Evolutionary conservation across 2,888 invertebrate genomes (phyloP).

Genomic region (Acanthosepion esculentum): DNA sequence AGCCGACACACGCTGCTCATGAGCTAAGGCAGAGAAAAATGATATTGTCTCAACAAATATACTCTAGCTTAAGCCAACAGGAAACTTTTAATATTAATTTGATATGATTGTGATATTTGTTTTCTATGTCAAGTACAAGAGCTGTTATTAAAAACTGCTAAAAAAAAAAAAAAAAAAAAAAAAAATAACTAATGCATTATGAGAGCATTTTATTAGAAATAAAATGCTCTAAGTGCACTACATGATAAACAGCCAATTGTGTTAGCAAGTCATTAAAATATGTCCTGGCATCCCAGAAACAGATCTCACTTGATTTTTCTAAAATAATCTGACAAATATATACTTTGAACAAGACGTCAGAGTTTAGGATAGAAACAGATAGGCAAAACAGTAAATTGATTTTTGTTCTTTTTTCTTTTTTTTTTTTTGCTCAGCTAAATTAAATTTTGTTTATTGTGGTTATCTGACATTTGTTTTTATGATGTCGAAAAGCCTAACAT

Average conservation of each 20-base stretch:
- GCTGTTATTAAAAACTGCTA: background rate
- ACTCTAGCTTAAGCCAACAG: background rate
- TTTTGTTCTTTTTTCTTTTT: background rate
- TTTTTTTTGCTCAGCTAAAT: background rate
- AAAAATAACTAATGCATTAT: background rate
- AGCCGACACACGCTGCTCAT: no score
- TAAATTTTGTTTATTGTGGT: background rate
- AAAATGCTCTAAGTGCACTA: no score
- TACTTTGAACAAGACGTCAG: no score
- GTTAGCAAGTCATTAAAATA: background rate
- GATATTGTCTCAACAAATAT: no score
- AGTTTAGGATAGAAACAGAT: background rate
- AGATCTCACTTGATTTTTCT: no score
- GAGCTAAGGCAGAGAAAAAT: no score
- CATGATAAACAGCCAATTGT: constrained; percentile 15
- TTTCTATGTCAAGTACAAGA: background rate
- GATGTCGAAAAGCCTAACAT: constrained; percentile 33
- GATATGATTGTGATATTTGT: background rate
- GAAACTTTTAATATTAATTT: background rate
- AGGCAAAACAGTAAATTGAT: no score
- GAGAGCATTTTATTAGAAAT: no score
- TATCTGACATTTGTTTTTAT: background rate
- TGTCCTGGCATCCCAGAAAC: background rate
- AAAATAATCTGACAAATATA: no score
- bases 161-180: no score